phyloP scores from a whole-genome alignment of 2,797 vertebrate genomes.

The Hippoglossus hippoglossus region DNA sequence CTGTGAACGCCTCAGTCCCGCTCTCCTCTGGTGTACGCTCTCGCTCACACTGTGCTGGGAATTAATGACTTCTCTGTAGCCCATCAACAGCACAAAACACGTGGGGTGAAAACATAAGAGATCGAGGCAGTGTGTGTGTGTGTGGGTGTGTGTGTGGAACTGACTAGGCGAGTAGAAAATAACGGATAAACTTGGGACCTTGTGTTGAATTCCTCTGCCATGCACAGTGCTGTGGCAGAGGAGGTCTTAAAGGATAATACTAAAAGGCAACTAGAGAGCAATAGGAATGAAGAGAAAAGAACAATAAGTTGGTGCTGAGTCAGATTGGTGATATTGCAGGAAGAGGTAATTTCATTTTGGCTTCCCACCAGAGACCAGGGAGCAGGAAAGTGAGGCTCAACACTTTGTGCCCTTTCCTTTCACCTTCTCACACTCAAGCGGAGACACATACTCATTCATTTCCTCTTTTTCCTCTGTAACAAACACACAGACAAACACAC shows the following conservation, averaged over 20 bases:
- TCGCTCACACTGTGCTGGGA: slow-evolving; percentile 70
- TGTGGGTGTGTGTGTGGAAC: slow-evolving; percentile 16
- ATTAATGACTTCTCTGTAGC: slow-evolving; percentile 78
- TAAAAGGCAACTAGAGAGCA: slow-evolving; percentile 69
- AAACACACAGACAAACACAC: background rate
- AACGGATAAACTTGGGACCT: slow-evolving; percentile 62
- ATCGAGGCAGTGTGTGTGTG: slow-evolving; percentile 10
- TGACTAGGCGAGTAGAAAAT: slow-evolving; percentile 47
- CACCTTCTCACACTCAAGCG: slow-evolving; percentile 48
- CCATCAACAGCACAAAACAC: slow-evolving; percentile 72
- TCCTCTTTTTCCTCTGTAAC: slow-evolving; percentile 1
- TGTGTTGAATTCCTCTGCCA: slow-evolving; percentile 48
- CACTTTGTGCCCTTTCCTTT: slow-evolving; percentile 44
- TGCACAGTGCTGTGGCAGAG: slow-evolving; percentile 41
- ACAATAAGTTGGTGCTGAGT: slow-evolving; percentile 77
- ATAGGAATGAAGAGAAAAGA: slow-evolving; percentile 63
- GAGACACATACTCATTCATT: slow-evolving; percentile 49
- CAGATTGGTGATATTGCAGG: slow-evolving; percentile 74
- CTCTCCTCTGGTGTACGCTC: slow-evolving; percentile 69
- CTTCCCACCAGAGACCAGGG: slow-evolving; percentile 59
- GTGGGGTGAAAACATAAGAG: slow-evolving; percentile 63
- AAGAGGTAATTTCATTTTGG: slow-evolving; percentile 72
- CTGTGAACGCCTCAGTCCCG: slow-evolving; percentile 73
- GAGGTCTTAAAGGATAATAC: slow-evolving; percentile 51
- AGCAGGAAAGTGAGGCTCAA: slow-evolving; percentile 43